Evolutionary conservation across 2,113 vertebrate genomes (phyloP), one percentile per base, ranked within the genome.

Genomic region (Cathartes aura): DNA sequence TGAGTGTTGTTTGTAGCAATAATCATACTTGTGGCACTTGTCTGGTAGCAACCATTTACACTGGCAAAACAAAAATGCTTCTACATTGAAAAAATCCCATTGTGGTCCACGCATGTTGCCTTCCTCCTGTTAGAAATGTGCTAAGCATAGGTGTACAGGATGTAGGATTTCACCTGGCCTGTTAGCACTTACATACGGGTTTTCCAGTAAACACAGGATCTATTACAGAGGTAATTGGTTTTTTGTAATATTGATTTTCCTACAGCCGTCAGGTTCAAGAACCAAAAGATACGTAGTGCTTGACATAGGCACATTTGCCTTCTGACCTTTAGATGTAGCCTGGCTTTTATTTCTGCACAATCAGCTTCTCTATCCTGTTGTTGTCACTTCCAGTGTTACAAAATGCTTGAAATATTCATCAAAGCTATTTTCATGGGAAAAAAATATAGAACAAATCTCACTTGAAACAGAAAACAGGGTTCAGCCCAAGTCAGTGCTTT

Each of bases 321-420:
- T 15, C 84, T 90, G 91, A 96, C 78, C 95, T 95, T 90, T 80
- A 82, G 82, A 45, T 87, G 84, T 50, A 83, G 62, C 27, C 58
- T 91, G 58, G 87, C 58, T 93, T 90, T 90, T 45, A 40, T 86
- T 95, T 88, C 71, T 96, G 76, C 82, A 75, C 20, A 17, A 30
- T 78, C 94, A 96, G 93, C 91, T 95, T 50, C 81, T 83, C 67
- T 73, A 32, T 53, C 29, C 42, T 62, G 24, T 66, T 91, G 52
- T 87, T 34, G 32, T 60, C 13, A 5, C 56, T 96, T 91, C 75
- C 83, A 70, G 56, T 42, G 21, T 62, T 87, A 89, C 73, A 95
- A 93, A 93, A 89, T 40, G 32, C 42, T 90, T 91, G 71, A 94
- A 96, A 94, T 94, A 96, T 82, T 96, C 24, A 88, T 88, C 72